Evolutionary conservation across 2,888 invertebrate species (phyloP).

Genomic region (Teleiodes luculella): DNA sequence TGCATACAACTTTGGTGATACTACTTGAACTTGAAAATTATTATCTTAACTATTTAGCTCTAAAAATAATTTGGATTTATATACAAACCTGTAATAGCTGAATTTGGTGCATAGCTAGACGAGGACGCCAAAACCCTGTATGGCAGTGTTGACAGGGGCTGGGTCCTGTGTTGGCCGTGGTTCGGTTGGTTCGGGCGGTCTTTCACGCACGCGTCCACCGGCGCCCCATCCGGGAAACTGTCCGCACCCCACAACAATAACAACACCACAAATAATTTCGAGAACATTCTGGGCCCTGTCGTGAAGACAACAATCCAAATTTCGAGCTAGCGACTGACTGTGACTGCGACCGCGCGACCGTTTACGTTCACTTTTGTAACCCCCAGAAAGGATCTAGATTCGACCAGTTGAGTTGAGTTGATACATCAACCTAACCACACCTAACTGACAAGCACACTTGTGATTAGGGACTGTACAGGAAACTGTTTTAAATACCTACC

Average conservation of each 20-base stretch:
- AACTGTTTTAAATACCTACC: background rate
- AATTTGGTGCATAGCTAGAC: constrained; percentile 82
- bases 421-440: constrained; percentile 53
- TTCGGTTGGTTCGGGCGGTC: constrained; percentile 86
- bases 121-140: constrained; percentile 83
- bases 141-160: constrained; percentile 81
- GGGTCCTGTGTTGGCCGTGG: constrained; percentile 85
- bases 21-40: no score
- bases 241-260: constrained; percentile 55
- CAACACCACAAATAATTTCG: constrained; percentile 47
- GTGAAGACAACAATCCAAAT: constrained; percentile 34
- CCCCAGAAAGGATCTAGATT: constrained; percentile 66
- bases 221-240: constrained; percentile 89
- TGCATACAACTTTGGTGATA: no score
- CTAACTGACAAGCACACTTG: constrained; percentile 17
- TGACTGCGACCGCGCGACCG: constrained; percentile 53
- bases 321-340: constrained; percentile 48
- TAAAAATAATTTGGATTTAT: no score
- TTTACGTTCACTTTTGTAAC: constrained; percentile 69
- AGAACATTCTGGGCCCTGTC: constrained; percentile 38
- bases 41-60: no score
- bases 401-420: constrained; percentile 48
- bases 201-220: constrained; percentile 89
- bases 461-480: background rate
- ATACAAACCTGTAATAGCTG: constrained; percentile 82